Evolutionary conservation across 2,797 vertebrate genomes (phyloP).

Genomic region (Dipus sagitta): DNA sequence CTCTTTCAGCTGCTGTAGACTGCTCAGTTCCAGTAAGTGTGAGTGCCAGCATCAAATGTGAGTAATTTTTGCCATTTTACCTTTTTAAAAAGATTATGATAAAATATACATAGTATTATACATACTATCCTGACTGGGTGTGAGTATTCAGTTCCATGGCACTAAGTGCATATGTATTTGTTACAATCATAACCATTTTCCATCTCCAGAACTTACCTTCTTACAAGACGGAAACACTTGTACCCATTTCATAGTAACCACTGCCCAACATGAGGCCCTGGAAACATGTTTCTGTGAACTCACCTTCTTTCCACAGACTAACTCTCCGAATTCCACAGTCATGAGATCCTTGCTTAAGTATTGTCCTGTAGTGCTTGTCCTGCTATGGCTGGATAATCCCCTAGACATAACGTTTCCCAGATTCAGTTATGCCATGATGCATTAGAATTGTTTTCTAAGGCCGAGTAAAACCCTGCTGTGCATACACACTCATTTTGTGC

Average conservation of each 20-base stretch:
- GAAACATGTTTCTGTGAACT: not conserved
- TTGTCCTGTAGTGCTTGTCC: not conserved
- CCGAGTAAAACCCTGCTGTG: not conserved
- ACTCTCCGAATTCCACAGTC: not conserved
- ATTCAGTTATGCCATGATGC: not conserved
- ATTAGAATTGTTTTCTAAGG: slow-evolving; percentile 9
- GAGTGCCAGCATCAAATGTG: slow-evolving; percentile 93
- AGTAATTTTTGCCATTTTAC: slow-evolving; percentile 83
- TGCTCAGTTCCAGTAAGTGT: slow-evolving; percentile 94
- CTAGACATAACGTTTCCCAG: not conserved
- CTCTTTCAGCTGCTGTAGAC: slow-evolving; percentile 93
- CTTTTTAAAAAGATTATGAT: slow-evolving; percentile 38
- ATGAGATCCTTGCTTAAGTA: not conserved
- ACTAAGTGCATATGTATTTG: not conserved
- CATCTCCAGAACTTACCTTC: not conserved
- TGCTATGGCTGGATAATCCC: slow-evolving; percentile 22
- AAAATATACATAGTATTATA: not conserved
- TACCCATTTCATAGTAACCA: not conserved
- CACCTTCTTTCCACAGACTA: not conserved
- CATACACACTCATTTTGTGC: not conserved
- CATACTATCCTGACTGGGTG: not conserved
- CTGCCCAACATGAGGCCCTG: not conserved
- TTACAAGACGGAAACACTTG: not conserved
- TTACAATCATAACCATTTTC: not conserved
- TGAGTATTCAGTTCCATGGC: not conserved